phyloP scores from a whole-genome alignment of 2,888 invertebrate species.

The Drosophila hamatofila region DNA sequence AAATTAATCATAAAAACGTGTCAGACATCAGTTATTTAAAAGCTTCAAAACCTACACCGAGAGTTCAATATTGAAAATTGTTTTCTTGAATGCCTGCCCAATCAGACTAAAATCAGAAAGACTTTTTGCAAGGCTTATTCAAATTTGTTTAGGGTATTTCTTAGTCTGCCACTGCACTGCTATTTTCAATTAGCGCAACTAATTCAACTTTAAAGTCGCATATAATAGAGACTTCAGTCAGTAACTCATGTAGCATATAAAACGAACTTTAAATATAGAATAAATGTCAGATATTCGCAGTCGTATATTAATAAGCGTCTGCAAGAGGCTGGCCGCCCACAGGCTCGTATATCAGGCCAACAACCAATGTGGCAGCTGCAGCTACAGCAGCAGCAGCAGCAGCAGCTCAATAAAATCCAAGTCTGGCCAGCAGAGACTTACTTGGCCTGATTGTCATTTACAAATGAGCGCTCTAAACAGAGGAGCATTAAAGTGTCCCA shows the following conservation, averaged over 20 bases:
- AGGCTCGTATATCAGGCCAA: constrained; percentile 29
- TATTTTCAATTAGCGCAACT: neutral
- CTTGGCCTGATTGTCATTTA: constrained; percentile 59
- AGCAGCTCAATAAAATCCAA: constrained; percentile 35
- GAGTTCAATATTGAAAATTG: no score
- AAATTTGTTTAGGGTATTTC: no score
- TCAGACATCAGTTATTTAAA: no score
- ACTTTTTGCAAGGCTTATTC: no score
- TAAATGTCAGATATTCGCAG: constrained; percentile 25
- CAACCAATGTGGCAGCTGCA: constrained; percentile 24
- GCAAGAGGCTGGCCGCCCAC: constrained; percentile 47
- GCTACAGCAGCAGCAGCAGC: constrained; percentile 24
- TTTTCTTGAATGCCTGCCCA: no score
- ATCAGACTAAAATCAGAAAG: no score
- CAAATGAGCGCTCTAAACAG: constrained; percentile 54
- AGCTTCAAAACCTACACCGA: no score
- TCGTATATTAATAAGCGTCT: constrained; percentile 11
- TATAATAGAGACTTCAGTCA: constrained; percentile 20
- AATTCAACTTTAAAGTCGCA: constrained; percentile 2
- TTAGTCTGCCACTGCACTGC: neutral
- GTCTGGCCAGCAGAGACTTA: constrained; percentile 12
- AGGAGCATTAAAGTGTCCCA: constrained; percentile 50
- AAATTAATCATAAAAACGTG: no score
- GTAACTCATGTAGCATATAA: constrained; percentile 14
- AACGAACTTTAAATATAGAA: constrained; percentile 17